Evolutionary conservation across 2,888 invertebrate species (phyloP).

Genomic region (Brachyptera putata): DNA sequence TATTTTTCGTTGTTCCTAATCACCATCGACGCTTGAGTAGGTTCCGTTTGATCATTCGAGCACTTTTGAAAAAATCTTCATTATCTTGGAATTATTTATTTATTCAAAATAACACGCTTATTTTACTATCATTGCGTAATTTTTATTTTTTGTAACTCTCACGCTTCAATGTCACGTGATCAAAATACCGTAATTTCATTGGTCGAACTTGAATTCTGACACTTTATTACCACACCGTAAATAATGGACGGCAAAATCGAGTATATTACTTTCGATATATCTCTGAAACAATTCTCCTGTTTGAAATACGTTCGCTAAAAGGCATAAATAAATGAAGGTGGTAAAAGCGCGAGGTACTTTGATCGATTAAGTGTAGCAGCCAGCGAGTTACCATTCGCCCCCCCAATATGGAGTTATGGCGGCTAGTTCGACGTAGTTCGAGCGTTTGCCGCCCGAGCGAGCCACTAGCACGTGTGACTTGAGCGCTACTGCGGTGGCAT

Average conservation of each 20-base stretch:
- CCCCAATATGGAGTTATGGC: slow-evolving; percentile 3
- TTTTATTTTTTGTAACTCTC: too few species aligned
- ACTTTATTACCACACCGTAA: neutral
- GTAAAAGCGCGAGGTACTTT: slow-evolving; percentile 3
- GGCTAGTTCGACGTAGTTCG: slow-evolving; percentile 24
- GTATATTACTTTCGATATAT: neutral
- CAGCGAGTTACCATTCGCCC: neutral
- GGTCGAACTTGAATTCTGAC: neutral
- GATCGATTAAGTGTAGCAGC: slow-evolving; percentile 12
- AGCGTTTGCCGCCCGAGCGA: slow-evolving; percentile 21
- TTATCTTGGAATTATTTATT: too few species aligned
- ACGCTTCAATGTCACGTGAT: too few species aligned
- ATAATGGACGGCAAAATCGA: neutral
- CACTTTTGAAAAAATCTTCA: too few species aligned
- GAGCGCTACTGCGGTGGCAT: slow-evolving; percentile 22
- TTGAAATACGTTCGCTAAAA: neutral
- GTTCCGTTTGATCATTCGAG: too few species aligned
- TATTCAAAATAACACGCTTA: too few species aligned
- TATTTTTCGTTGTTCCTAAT: too few species aligned
- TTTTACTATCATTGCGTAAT: too few species aligned
- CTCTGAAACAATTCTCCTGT: neutral
- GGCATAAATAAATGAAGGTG: slow-evolving; percentile 8
- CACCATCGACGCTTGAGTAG: too few species aligned
- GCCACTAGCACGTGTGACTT: slow-evolving; percentile 8
- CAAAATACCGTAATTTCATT: neutral